A percentile compares a stretch with the other conserved stretches of the same genome.
Evolutionary conservation across 2,797 vertebrate genomes (phyloP).

Genomic region (Phylloscopus collybita): DNA sequence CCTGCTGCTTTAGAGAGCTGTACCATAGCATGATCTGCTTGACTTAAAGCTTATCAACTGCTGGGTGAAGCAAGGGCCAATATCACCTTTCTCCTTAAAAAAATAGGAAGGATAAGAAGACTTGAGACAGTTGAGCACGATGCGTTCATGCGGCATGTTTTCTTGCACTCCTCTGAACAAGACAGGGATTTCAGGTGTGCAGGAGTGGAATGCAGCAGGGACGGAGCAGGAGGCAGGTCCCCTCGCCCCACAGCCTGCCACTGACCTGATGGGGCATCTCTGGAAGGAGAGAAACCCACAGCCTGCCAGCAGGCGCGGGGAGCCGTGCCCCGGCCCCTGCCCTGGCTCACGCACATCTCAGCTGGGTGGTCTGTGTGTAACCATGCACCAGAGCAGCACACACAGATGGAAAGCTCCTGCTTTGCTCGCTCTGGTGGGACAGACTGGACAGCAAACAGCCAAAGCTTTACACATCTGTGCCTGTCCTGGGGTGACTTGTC

Average conservation of each 20-base stretch:
- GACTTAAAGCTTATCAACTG: conserved; percentile 37
- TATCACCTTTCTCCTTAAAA: conserved; percentile 43
- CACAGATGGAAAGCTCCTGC: conserved; percentile 41
- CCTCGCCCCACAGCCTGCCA: background rate
- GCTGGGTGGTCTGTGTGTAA: background rate
- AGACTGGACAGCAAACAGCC: background rate
- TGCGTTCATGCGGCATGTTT: conserved; percentile 19
- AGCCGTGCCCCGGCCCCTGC: background rate
- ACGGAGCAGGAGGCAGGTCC: background rate
- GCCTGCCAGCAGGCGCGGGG: background rate
- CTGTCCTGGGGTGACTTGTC: background rate
- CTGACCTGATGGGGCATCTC: background rate
- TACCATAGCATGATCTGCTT: background rate
- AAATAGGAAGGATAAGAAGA: conserved; percentile 50
- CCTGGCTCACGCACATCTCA: background rate
- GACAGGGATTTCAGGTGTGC: conserved; percentile 35
- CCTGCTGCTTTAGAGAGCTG: background rate
- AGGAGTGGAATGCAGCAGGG: conserved; percentile 1
- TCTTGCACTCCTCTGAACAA: conserved; percentile 33
- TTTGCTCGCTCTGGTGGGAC: background rate
- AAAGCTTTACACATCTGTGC: conserved; percentile 33
- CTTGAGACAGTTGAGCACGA: conserved; percentile 4
- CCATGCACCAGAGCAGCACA: background rate
- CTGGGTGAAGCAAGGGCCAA: conserved; percentile 17
- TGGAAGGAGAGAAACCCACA: background rate